Evolutionary conservation across 30 jellyfish, hydroid and myxozoan genomes (phyloP).

Genomic region (Phacellophora camtschatica): DNA sequence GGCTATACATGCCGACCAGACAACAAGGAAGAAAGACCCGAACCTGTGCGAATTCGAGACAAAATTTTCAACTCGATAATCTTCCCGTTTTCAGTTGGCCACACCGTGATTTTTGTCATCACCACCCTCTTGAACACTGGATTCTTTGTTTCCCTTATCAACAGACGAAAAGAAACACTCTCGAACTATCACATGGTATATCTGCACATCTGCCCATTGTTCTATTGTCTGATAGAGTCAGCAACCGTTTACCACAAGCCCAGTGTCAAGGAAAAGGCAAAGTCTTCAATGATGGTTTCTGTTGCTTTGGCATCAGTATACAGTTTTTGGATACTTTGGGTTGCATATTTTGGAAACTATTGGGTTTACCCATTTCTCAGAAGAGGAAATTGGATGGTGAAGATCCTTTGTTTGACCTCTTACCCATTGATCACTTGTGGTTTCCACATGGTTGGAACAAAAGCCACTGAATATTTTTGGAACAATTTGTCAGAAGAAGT

Average conservation of each 20-base stretch:
- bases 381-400: slow-evolving; percentile 15
- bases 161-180: slow-evolving; percentile 29
- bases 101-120: slow-evolving; percentile 4
- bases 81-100: slow-evolving; percentile 41
- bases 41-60: slow-evolving; percentile 15
- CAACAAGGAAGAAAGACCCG: slow-evolving; percentile 23
- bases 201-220: slow-evolving; percentile 41
- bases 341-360: slow-evolving; percentile 45
- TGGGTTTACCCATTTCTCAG: slow-evolving; percentile 63
- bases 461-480: slow-evolving; percentile 21
- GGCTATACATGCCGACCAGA: slow-evolving; percentile 31
- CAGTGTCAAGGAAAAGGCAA: neutral
- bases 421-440: slow-evolving; percentile 28
- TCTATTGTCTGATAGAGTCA: slow-evolving; percentile 20
- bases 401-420: neutral
- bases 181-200: slow-evolving; percentile 19
- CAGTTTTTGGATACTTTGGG: slow-evolving; percentile 39
- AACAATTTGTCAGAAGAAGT: neutral
- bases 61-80: slow-evolving; percentile 7
- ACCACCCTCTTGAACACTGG: slow-evolving; percentile 4
- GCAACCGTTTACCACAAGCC: slow-evolving; percentile 45
- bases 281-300: neutral
- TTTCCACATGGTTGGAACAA: slow-evolving; percentile 17
- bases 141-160: slow-evolving; percentile 44
- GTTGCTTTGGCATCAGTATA: neutral